These are phyloP conservation scores for Dicrurus megarhynchus DNA, from an alignment of 2,113 vertebrate species.

Conservation along the genomic window DNA sequence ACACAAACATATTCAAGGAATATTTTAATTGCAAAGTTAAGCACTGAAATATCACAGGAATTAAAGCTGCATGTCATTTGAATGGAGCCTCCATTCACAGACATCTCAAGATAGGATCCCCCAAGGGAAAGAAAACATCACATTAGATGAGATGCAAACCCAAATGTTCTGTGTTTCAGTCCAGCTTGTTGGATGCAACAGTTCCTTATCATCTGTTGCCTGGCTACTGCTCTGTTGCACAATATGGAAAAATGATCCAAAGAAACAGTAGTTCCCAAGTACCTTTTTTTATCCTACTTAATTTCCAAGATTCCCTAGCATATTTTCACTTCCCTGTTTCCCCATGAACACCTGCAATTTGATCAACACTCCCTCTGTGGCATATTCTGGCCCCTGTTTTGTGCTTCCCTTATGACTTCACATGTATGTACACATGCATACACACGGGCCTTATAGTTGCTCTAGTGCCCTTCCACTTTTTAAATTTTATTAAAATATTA, in stretches of 20 bases:
- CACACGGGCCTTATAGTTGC: neutral
- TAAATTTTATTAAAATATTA: neutral
- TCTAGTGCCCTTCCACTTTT: neutral
- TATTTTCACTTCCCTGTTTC: neutral
- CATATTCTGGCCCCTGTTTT: neutral
- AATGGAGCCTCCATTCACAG: neutral
- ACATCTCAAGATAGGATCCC: neutral
- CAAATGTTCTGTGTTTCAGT: neutral
- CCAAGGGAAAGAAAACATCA: neutral
- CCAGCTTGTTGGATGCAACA: neutral
- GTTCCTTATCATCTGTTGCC: neutral
- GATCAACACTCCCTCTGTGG: neutral
- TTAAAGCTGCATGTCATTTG: neutral
- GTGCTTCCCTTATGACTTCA: neutral
- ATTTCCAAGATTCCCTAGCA: neutral
- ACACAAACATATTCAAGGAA: neutral
- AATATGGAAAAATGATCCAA: neutral
- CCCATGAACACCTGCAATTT: neutral
- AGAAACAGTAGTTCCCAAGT: neutral
- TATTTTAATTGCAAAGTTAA: neutral
- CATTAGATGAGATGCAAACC: neutral
- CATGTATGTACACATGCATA: rapidly evolving
- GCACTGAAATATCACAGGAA: neutral
- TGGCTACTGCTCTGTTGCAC: neutral
- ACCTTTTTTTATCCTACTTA: neutral